Percentiles rank a stretch among this genome's conserved stretches.
phyloP scores from a whole-genome alignment of 1,140 invertebrate genomes.

The Mya arenaria region DNA sequence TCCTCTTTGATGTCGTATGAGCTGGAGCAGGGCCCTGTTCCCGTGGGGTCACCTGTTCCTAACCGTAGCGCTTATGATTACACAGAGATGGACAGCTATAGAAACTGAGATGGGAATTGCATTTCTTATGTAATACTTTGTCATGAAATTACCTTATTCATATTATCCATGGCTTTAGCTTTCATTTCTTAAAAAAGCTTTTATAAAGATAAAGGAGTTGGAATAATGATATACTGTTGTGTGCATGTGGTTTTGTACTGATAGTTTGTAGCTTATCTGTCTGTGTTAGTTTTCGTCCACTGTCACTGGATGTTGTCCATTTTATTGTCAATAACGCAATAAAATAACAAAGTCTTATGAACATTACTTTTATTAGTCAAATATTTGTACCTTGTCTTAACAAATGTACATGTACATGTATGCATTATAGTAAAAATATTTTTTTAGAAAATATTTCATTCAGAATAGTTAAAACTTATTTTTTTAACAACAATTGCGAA shows the following conservation, averaged over 20 bases:
- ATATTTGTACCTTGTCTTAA: too few relatives aligned
- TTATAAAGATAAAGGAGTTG: background rate
- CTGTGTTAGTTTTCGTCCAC: background rate
- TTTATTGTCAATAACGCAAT: too few relatives aligned
- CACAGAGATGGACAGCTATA: background rate
- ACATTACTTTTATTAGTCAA: too few relatives aligned
- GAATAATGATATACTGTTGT: background rate
- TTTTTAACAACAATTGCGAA: too few relatives aligned
- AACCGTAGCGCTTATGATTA: too few relatives aligned
- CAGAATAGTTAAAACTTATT: too few relatives aligned
- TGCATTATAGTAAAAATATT: too few relatives aligned
- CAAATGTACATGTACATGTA: too few relatives aligned
- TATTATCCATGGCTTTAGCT: background rate
- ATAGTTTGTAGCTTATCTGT: background rate
- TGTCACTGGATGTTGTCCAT: too few relatives aligned
- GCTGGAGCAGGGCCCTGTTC: background rate
- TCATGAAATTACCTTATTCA: background rate
- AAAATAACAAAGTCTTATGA: too few relatives aligned
- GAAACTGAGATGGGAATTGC: background rate
- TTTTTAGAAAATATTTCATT: too few relatives aligned
- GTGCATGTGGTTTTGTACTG: background rate
- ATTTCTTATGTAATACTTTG: background rate
- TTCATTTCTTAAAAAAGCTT: background rate
- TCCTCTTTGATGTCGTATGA: constrained; percentile 6
- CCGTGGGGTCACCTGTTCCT: background rate